Conservation (phyloP, 2,797 vertebrate genomes). For the Microchirus variegatus region DNA sequence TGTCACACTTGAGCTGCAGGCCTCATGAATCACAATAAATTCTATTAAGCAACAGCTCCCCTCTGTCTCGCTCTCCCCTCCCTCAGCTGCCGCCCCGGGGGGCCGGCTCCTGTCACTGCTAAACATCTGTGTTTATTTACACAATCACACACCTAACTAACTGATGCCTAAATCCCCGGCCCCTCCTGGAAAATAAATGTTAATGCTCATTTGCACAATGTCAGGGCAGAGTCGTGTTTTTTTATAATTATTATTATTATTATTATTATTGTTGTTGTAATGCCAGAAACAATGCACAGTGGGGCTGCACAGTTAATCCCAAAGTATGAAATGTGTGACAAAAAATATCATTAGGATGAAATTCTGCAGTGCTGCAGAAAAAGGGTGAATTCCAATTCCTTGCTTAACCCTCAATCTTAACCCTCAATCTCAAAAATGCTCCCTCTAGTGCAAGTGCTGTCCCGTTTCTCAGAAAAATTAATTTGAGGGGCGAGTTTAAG, state of each 20-base stretch:
- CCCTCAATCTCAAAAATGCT: too few species aligned
- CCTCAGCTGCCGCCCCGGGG: constrained; percentile 65
- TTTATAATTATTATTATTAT: constrained; percentile 38
- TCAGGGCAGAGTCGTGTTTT: constrained; percentile 51
- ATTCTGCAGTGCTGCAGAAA: too few species aligned
- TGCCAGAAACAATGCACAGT: constrained; percentile 50
- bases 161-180: constrained; percentile 76
- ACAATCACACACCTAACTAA: constrained; percentile 83
- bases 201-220: constrained; percentile 79
- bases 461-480: too few species aligned
- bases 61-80: constrained; percentile 56
- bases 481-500: too few species aligned
- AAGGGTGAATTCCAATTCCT: too few species aligned
- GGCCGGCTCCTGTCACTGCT: constrained; percentile 71
- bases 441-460: too few species aligned
- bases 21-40: constrained; percentile 80
- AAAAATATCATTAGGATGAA: too few species aligned
- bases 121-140: constrained; percentile 86
- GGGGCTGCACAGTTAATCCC: too few species aligned
- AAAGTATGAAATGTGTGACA: too few species aligned
- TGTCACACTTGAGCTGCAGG: constrained; percentile 79
- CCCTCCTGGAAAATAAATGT: constrained; percentile 52
- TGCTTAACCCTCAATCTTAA: too few species aligned
- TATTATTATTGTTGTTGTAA: constrained; percentile 55
- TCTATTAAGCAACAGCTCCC: constrained; percentile 73